phyloP scores from a whole-genome alignment of 2,113 vertebrate species.

The Leiothrix lutea region DNA sequence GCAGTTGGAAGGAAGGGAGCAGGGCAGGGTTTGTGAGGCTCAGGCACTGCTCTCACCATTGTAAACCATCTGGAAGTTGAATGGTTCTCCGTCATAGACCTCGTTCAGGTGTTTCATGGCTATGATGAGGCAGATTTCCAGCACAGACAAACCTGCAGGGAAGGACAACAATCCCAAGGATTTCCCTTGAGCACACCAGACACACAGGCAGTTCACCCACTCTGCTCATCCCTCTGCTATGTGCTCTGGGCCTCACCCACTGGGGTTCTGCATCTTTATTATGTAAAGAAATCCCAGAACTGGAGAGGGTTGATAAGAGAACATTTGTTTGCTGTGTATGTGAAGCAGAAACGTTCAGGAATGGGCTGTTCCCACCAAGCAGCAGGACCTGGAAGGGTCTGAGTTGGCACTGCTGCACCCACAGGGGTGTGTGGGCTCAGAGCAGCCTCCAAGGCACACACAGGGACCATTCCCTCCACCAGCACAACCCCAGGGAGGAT shows the following conservation, averaged over 20 bases:
- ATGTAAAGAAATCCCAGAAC: rapidly evolving
- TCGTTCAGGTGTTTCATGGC: slow-evolving; percentile 97
- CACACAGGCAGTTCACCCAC: background rate
- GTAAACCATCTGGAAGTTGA: slow-evolving; percentile 98
- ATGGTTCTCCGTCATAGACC: slow-evolving; percentile 91
- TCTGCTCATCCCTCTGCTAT: background rate
- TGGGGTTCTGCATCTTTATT: background rate
- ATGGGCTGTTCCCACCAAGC: background rate
- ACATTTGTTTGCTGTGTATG: background rate
- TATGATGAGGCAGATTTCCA: slow-evolving; percentile 95
- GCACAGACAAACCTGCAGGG: slow-evolving; percentile 85
- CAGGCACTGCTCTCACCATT: slow-evolving; percentile 80
- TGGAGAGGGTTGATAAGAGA: no score
- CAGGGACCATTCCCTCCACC: rapidly evolving
- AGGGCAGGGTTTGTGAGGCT: rapidly evolving
- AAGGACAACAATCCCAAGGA: background rate
- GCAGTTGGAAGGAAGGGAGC: rapidly evolving
- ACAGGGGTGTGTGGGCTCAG: rapidly evolving
- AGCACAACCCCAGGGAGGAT: background rate
- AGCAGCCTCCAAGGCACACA: rapidly evolving
- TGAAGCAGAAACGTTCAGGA: background rate
- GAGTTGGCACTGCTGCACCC: rapidly evolving
- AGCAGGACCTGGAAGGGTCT: rapidly evolving
- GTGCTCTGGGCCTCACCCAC: background rate
- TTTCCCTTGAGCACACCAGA: background rate